phyloP scores from a whole-genome alignment of 2,797 vertebrate genomes.

The Pseudomugil tenellus region DNA sequence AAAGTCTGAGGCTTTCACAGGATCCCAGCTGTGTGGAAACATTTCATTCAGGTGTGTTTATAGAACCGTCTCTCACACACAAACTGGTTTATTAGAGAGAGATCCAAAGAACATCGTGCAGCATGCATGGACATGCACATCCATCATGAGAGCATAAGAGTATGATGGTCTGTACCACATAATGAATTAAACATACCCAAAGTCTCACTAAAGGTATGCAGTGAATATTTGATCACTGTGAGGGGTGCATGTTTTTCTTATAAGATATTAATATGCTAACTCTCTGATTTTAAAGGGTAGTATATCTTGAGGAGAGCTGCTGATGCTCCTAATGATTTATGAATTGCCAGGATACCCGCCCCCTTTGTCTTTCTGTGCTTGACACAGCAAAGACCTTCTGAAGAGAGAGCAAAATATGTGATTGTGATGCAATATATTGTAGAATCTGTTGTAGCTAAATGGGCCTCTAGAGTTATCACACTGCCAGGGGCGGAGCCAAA shows the following conservation, averaged over 20 bases:
- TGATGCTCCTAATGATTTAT: conserved; percentile 66
- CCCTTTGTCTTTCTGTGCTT: conserved; percentile 53
- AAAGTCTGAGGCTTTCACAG: conserved; percentile 46
- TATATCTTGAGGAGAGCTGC: conserved; percentile 48
- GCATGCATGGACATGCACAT: conserved; percentile 76
- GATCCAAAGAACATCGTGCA: conserved; percentile 63
- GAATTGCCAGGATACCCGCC: conserved; percentile 47
- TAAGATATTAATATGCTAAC: conserved; percentile 75
- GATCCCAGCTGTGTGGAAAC: conserved; percentile 19
- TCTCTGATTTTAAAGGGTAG: conserved; percentile 47
- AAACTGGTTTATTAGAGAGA: conserved; percentile 67
- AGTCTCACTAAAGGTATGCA: conserved; percentile 74
- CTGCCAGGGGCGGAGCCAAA: neutral
- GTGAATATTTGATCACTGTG: conserved; percentile 78
- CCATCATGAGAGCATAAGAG: conserved; percentile 68
- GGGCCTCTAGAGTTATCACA: neutral
- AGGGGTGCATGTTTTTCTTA: conserved; percentile 69
- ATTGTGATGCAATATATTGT: conserved; percentile 18
- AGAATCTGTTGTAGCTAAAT: conserved; percentile 12
- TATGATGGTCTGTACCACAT: conserved; percentile 59
- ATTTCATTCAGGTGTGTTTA: conserved; percentile 74
- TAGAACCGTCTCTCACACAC: conserved; percentile 40
- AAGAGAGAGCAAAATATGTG: conserved; percentile 40
- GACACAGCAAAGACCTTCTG: conserved; percentile 27
- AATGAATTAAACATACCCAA: conserved; percentile 79